Evolutionary conservation across 2,888 invertebrate species (phyloP).

Genomic region (Cryptocheilus praepositus): DNA sequence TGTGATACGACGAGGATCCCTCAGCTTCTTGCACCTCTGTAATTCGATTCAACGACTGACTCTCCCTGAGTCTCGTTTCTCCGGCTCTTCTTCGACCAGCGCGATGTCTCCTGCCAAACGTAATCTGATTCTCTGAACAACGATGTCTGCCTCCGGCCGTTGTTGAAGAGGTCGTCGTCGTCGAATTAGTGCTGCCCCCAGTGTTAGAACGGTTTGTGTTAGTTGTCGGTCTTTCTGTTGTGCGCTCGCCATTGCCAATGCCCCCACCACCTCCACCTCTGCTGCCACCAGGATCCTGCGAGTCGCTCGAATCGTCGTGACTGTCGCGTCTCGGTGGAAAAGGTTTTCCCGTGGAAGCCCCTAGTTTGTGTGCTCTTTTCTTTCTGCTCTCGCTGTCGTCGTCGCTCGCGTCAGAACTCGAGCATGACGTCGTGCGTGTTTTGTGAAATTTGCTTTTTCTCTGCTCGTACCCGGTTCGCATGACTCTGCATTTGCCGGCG

Average conservation of each 20-base stretch:
- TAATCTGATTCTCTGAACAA: slow-evolving; percentile 68
- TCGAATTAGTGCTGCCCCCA: slow-evolving; percentile 54
- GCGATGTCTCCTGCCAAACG: slow-evolving; percentile 77
- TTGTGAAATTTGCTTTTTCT: slow-evolving; percentile 83
- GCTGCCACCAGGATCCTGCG: slow-evolving; percentile 82
- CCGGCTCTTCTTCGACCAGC: slow-evolving; percentile 78
- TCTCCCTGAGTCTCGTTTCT: slow-evolving; percentile 84
- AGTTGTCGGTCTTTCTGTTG: slow-evolving; percentile 49
- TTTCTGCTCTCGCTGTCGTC: slow-evolving; percentile 89
- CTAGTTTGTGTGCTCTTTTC: slow-evolving; percentile 85
- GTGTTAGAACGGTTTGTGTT: slow-evolving; percentile 47
- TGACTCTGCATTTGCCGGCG: slow-evolving; percentile 60
- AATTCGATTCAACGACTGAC: slow-evolving; percentile 89
- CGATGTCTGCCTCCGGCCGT: slow-evolving; percentile 64
- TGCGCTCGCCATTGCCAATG: slow-evolving; percentile 59
- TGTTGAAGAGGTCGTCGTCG: slow-evolving; percentile 59
- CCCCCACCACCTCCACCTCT: slow-evolving; percentile 72
- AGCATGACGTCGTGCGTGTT: slow-evolving; percentile 90
- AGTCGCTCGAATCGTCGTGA: slow-evolving; percentile 91
- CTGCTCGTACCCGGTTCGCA: slow-evolving; percentile 76
- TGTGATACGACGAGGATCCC: slow-evolving; percentile 60
- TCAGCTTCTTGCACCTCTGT: slow-evolving; percentile 89
- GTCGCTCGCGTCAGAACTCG: slow-evolving; percentile 95
- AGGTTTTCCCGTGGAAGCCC: slow-evolving; percentile 79
- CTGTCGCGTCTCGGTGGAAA: slow-evolving; percentile 83